Evolutionary conservation across 2,113 vertebrate genomes (phyloP).

Genomic region (Dicrurus megarhynchus): DNA sequence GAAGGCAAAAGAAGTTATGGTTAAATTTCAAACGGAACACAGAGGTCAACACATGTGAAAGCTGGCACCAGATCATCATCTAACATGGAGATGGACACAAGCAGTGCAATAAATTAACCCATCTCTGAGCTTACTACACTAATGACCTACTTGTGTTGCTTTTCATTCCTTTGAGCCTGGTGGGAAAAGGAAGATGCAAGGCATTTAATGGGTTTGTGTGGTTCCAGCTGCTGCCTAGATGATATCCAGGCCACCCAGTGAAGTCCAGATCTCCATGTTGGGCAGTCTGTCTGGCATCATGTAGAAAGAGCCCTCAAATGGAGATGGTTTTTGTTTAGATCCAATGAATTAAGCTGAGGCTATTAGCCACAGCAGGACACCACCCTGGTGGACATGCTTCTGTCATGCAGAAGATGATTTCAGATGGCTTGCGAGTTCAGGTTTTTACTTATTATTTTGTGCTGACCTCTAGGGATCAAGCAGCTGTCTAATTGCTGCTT

Average conservation of each 20-base stretch:
- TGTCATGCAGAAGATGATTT: neutral
- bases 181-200: neutral
- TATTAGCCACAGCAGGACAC: neutral
- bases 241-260: no score
- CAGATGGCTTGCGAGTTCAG: neutral
- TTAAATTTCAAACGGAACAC: neutral
- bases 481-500: neutral
- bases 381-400: neutral
- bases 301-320: neutral
- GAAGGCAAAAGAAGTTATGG: neutral
- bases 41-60: rapidly evolving
- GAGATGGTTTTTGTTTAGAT: neutral
- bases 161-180: neutral
- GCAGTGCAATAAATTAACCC: neutral
- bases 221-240: neutral
- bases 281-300: neutral
- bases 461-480: slow-evolving; percentile 48
- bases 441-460: slow-evolving; percentile 27
- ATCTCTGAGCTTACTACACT: neutral
- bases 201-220: neutral
- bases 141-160: neutral
- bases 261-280: neutral
- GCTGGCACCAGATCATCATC: neutral
- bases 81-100: neutral
- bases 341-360: neutral